Evolutionary conservation across 2,113 vertebrate genomes (phyloP).

Genomic region (Lophotis ruficrista): DNA sequence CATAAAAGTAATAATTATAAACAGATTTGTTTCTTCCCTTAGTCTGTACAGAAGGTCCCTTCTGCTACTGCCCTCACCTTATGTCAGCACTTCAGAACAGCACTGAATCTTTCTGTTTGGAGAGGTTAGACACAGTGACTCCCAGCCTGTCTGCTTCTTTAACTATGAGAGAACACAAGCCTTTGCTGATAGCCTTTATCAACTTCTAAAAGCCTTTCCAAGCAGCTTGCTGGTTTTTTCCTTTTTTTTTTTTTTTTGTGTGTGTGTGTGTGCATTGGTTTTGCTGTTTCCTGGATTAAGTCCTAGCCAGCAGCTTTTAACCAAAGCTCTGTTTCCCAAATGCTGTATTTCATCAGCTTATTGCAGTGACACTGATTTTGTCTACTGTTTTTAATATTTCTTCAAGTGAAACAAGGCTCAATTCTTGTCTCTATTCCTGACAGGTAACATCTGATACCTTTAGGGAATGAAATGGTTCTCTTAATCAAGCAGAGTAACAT

Average conservation of each 20-base stretch:
- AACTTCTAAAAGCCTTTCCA: neutral
- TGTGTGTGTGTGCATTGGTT: neutral
- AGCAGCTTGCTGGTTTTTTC: neutral
- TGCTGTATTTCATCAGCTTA: neutral
- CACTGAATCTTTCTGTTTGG: neutral
- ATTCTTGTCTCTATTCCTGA: slow-evolving; percentile 27
- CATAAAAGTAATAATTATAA: slow-evolving; percentile 13
- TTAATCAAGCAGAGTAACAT: neutral
- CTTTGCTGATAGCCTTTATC: slow-evolving; percentile 22
- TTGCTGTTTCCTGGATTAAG: slow-evolving; percentile 35
- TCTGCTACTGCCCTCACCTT: neutral
- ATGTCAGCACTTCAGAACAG: neutral
- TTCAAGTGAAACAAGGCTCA: slow-evolving; percentile 36
- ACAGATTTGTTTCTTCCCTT: neutral
- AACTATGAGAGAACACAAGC: neutral
- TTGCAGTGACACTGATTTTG: slow-evolving; percentile 16
- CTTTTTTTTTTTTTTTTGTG: rapidly evolving
- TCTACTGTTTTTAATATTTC: slow-evolving; percentile 29
- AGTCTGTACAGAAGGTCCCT: neutral
- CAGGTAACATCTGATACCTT: slow-evolving; percentile 60
- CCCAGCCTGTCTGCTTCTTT: neutral
- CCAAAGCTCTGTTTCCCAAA: neutral
- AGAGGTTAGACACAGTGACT: neutral
- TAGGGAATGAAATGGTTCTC: slow-evolving; percentile 7
- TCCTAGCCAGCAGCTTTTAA: slow-evolving; percentile 17